phyloP scores from a whole-genome alignment of 2,113 vertebrate genomes.

The Hemiscyllium ocellatum region DNA sequence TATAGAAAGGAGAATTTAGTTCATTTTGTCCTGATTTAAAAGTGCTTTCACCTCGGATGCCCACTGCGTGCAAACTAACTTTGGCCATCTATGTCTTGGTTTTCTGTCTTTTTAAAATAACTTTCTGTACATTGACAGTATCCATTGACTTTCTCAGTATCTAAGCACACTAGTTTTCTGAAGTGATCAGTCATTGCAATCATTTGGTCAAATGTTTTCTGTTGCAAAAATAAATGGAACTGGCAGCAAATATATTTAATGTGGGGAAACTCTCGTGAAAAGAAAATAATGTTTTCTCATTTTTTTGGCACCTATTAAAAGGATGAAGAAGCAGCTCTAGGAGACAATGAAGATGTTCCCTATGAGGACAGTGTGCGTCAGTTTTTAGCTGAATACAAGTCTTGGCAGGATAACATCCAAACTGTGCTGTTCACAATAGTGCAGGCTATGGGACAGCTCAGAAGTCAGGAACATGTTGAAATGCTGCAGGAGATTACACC shows the following conservation, averaged over 20 bases:
- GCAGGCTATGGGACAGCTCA: conserved; percentile 87
- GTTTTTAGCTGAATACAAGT: conserved; percentile 92
- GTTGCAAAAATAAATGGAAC: neutral
- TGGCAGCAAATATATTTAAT: neutral
- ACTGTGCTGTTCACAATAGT: conserved; percentile 90
- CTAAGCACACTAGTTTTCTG: neutral
- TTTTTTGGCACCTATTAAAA: conserved; percentile 46
- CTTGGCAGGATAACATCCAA: conserved; percentile 97
- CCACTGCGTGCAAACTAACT: neutral
- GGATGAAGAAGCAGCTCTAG: conserved; percentile 91
- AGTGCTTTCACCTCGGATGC: neutral
- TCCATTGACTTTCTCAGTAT: neutral
- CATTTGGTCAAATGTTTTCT: neutral
- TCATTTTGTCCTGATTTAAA: neutral
- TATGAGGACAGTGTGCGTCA: conserved; percentile 93
- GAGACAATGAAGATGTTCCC: conserved; percentile 86
- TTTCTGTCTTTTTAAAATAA: neutral
- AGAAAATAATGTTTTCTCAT: neutral
- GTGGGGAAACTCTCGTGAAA: neutral
- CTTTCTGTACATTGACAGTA: neutral
- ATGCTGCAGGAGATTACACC: conserved; percentile 91
- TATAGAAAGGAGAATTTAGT: neutral
- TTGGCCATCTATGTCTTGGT: neutral
- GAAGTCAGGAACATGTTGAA: conserved; percentile 81
- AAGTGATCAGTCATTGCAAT: neutral